Evolutionary conservation across 2,113 vertebrate genomes (phyloP), one percentile per base, ranked within the genome.

Genomic region (Conger conger): DNA sequence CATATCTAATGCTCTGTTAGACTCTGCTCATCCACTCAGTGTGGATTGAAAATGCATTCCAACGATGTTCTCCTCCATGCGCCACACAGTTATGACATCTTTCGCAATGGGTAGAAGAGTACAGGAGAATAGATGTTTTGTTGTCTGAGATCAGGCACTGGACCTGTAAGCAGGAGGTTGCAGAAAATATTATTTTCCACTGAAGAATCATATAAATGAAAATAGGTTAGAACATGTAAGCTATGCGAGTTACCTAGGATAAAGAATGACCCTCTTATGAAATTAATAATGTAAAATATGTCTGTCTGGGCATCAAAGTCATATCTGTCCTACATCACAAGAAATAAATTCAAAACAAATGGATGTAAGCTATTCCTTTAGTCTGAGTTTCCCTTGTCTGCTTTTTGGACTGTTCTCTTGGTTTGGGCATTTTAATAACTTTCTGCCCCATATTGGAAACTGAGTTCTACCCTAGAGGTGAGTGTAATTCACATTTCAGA

Each of bases 401-500:
- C 87, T 81, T 81, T 85, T 86, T 85, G 86, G 84, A 86, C 83
- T 88, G 80, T 87, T 91, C 89, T 84, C 89, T 89, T 83, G 83
- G 87, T 90, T 90, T 86, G 83, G 86, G 76, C 79, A 30, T 83
- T 81, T 73, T 91, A 90, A 89, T 91, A 85, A 84, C 89, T 91
- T 92, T 91, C 90, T 89, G 89, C 85, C 84, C 37, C 50, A 84
- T 88, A 86, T 90, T 89, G 85, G 87, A 84, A 53, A 80, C 82
- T 38, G 8, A 33, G 40, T 90, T 91, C 84, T 82, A 89, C 86
- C 91, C 91, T 86, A 89, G 88, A 91, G 90, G 86, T 87, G 84
- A 85, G 83, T 81, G 82, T 91, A 89, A 91, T 93, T 93, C 89
- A 91, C 89, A 90, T 89, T 89, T 93, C 86, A 89, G 90, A 88